Percentiles rank a stretch among this genome's conserved stretches.
phyloP scores from a whole-genome alignment of 2,888 invertebrate species.

The Clepsis dumicolana region DNA sequence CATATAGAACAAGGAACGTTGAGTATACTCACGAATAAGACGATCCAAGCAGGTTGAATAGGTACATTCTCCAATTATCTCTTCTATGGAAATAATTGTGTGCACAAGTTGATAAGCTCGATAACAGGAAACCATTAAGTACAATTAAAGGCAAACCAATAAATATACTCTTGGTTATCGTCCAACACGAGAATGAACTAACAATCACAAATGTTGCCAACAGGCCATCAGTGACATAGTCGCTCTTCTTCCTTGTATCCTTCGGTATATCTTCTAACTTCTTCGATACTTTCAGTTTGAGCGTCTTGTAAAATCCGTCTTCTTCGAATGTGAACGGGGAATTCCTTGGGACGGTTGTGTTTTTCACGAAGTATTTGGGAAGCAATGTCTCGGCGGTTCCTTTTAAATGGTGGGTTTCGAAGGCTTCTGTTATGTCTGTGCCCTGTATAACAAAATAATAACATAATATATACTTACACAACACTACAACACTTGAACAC shows the following conservation, averaged over 20 bases:
- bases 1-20: background rate
- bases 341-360: constrained; percentile 87
- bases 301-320: constrained; percentile 91
- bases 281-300: constrained; percentile 87
- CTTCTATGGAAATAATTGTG: constrained; percentile 94
- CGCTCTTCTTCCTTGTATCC: constrained; percentile 66
- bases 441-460: constrained; percentile 72
- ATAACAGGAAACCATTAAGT: constrained; percentile 60
- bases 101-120: constrained; percentile 83
- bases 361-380: constrained; percentile 88
- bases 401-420: constrained; percentile 87
- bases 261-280: constrained; percentile 84
- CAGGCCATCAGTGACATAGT: constrained; percentile 65
- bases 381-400: constrained; percentile 87
- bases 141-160: constrained; percentile 61
- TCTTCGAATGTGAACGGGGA: constrained; percentile 91
- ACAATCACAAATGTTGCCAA: constrained; percentile 59
- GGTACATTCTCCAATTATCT: constrained; percentile 93
- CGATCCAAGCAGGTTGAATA: constrained; percentile 90
- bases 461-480: background rate
- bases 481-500: too few relatives aligned
- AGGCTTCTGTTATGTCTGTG: constrained; percentile 89
- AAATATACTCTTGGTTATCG: constrained; percentile 61
- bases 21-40: constrained; percentile 85
- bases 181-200: constrained; percentile 66